Evolutionary conservation across 2,113 vertebrate genomes (phyloP).

Genomic region (Mastomys natalensis): DNA sequence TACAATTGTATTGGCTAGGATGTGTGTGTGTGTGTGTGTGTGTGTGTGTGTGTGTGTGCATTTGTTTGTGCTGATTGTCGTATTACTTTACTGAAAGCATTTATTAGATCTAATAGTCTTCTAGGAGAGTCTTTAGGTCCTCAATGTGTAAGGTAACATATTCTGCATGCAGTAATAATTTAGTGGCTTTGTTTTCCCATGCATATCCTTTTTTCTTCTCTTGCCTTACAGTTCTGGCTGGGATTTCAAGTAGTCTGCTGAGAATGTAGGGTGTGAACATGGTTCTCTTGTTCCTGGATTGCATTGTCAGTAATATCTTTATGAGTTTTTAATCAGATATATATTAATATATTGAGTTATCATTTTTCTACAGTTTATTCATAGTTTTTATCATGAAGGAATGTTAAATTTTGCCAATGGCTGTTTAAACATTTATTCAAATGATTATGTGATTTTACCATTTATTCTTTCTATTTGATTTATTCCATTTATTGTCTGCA

Average conservation of each 20-base stretch:
- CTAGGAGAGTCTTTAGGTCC: not conserved
- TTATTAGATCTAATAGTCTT: not conserved
- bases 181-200: not conserved
- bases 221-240: not conserved
- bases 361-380: not conserved
- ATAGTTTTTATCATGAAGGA: not conserved
- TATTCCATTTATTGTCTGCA: not conserved
- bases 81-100: not conserved
- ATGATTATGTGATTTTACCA: not conserved
- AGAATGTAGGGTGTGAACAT: not conserved
- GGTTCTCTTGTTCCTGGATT: not conserved
- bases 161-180: not conserved
- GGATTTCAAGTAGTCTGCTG: not conserved
- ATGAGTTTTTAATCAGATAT: not conserved
- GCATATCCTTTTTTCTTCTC: not conserved
- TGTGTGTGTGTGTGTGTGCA: not conserved
- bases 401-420: not conserved
- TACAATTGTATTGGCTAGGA: not conserved
- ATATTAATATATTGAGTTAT: not conserved
- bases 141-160: not conserved
- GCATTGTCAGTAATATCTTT: not conserved
- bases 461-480: not conserved
- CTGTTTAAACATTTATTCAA: not conserved
- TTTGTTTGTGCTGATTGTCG: not conserved
- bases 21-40: not conserved